Conservation (phyloP, 92 coral and sea anemone genomes). For the Paramuricea clavata region DNA sequence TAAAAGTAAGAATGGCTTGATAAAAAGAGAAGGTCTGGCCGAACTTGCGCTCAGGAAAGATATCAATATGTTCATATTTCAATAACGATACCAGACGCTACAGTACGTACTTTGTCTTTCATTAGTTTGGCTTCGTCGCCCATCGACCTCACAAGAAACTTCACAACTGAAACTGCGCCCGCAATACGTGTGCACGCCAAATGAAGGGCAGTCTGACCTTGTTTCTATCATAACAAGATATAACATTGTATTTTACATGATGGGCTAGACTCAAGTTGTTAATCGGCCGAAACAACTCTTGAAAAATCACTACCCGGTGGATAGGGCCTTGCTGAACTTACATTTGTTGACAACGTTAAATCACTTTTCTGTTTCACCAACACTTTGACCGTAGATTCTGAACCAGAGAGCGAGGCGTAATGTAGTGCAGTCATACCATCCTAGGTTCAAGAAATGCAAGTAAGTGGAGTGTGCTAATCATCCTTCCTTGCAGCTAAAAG, state of each 20-base stretch:
- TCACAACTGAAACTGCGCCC: slow-evolving; percentile 93
- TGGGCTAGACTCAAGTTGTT: too few species aligned
- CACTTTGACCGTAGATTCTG: slow-evolving; percentile 92
- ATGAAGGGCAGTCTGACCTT: slow-evolving; percentile 91
- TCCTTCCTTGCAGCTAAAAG: too few species aligned
- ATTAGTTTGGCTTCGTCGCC: slow-evolving; percentile 88
- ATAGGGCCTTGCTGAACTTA: slow-evolving; percentile 67
- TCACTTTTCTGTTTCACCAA: slow-evolving; percentile 85
- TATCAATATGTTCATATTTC: background rate
- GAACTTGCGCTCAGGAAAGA: too few species aligned
- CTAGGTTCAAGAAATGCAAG: slow-evolving; percentile 54
- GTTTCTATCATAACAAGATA: slow-evolving; percentile 59
- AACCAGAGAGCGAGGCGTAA: slow-evolving; percentile 89
- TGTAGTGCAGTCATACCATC: slow-evolving; percentile 91
- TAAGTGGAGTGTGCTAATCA: too few species aligned
- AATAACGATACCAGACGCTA: background rate
- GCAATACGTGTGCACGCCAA: slow-evolving; percentile 95
- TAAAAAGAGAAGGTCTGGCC: too few species aligned
- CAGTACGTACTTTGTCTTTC: slow-evolving; percentile 75
- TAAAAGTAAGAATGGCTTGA: slow-evolving; percentile 24
- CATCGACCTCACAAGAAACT: slow-evolving; percentile 76
- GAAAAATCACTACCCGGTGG: too few species aligned
- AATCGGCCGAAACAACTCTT: too few species aligned
- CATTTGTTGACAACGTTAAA: slow-evolving; percentile 78
- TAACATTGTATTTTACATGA: too few species aligned